These are phyloP conservation scores for Conger conger DNA, from an alignment of 2,113 vertebrate genomes.

Conservation along the genomic window DNA sequence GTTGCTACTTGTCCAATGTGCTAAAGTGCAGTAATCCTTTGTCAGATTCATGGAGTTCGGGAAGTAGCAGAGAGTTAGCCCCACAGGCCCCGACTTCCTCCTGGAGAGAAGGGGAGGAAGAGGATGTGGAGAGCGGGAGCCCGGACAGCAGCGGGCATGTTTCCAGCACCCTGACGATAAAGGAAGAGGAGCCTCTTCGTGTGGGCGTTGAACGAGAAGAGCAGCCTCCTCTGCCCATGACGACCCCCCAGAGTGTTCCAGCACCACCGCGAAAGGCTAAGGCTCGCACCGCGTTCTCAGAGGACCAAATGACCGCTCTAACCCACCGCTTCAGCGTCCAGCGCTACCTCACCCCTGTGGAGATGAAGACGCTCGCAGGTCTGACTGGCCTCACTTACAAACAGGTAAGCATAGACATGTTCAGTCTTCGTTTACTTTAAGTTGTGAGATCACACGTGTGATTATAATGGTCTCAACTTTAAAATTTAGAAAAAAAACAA, in stretches of 20 bases:
- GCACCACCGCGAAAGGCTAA: constrained; percentile 56
- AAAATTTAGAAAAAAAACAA: too few relatives aligned
- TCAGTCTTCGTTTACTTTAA: neutral
- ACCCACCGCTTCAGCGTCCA: constrained; percentile 70
- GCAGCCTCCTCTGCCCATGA: neutral
- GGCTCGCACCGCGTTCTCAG: constrained; percentile 65
- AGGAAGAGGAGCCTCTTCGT: constrained; percentile 11
- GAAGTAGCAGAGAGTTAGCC: constrained; percentile 49
- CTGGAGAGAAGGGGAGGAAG: constrained; percentile 40
- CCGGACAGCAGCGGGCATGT: constrained; percentile 24
- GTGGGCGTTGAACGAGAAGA: accelerated
- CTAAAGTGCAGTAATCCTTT: neutral
- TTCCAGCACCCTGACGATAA: constrained; percentile 27
- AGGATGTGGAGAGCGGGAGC: constrained; percentile 27
- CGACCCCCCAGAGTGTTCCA: constrained; percentile 15
- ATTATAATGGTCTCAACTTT: too few relatives aligned
- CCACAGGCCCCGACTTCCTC: constrained; percentile 37
- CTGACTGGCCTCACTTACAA: constrained; percentile 75
- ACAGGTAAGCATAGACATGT: constrained; percentile 57
- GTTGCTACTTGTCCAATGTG: neutral
- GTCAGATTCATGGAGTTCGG: constrained; percentile 66
- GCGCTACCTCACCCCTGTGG: constrained; percentile 73
- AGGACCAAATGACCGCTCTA: constrained; percentile 71
- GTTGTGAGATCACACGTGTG: too few relatives aligned
- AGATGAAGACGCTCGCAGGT: constrained; percentile 74